Evolutionary conservation across 2,113 vertebrate species (phyloP), one percentile per base, ranked within the genome.

Genomic region (Anhinga anhinga): DNA sequence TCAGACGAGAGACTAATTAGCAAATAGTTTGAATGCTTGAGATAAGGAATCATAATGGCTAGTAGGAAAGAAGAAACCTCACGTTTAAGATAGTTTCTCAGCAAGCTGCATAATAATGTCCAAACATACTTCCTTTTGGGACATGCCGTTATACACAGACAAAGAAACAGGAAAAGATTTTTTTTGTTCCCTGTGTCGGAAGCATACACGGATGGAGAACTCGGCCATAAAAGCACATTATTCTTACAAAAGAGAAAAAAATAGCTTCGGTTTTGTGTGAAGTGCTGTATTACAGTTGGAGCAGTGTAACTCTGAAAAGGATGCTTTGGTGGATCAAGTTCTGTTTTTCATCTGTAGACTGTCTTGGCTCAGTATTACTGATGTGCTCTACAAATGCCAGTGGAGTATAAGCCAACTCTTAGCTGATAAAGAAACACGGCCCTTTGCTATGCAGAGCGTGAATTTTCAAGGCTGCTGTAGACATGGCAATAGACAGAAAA

Each of bases 1-100:
- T 86, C 80, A 95, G 84, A 90, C 89, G 94, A 94, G 44, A 88
- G 90, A 94, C 70, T 93, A 93, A 97, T 97, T 97, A 96, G 89
- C 71, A 90, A 96, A 96, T 97, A 94, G 49, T 95, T 97, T 94
- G 92, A 96, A 96, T 96, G 55, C 81, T 90, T 97, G 88, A 96
- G 96, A 95, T 96, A 95, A 97, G 95, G 82, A 94, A 59, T 93
- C 82, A 88, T 95, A 94, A 97, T 93, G 73, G 62, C 74, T 85
- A 63, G 45, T 77, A 96, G 93, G 82, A 88, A 96, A 96, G 97
- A 97, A 96, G 94, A 91, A 97, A 96, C 89, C 52, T 95, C 85
- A 86, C 30, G 0, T 91, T 90, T 93, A 72, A 96, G 96, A 87
- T 63, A 74, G 77, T 53, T 95, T 95, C 77, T 91, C 73, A 95